Conservation (phyloP, 1,140 invertebrate species). For the Macrobrachium rosenbergii region DNA sequence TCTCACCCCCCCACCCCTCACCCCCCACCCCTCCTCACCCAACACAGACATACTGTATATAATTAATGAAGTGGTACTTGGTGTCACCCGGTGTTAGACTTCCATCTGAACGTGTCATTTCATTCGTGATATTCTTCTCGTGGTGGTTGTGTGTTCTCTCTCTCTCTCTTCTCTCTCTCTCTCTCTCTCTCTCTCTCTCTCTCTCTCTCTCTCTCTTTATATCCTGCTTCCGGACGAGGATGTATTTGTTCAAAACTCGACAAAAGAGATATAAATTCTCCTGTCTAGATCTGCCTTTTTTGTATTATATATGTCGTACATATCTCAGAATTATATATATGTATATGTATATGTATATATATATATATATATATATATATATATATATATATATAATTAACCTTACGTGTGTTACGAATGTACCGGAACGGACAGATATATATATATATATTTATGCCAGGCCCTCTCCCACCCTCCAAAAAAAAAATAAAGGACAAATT, state of each 20-base stretch:
- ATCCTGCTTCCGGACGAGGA: not conserved
- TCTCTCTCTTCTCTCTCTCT: constrained; percentile 14
- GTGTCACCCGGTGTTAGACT: not conserved
- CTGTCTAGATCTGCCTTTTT: too few species aligned
- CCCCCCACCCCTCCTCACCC: not conserved
- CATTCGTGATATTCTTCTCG: not conserved
- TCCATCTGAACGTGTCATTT: not conserved
- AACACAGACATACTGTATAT: not conserved
- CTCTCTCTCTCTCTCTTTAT: constrained; percentile 21
- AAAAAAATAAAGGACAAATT: too few species aligned
- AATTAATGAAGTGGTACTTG: too few species aligned
- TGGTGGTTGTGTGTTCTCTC: not conserved
- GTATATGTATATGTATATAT: too few species aligned
- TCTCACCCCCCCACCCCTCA: not conserved
- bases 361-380: too few species aligned
- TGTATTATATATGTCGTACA: too few species aligned
- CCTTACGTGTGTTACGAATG: too few species aligned
- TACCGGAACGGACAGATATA: too few species aligned
- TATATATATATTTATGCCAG: too few species aligned
- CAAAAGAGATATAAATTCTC: not conserved
- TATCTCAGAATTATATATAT: too few species aligned
- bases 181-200: constrained; percentile 25
- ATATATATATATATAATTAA: too few species aligned
- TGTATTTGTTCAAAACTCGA: not conserved
- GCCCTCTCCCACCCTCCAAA: too few species aligned